phyloP scores from a whole-genome alignment of 2,888 invertebrate species.

The Aleiodes testaceus region DNA sequence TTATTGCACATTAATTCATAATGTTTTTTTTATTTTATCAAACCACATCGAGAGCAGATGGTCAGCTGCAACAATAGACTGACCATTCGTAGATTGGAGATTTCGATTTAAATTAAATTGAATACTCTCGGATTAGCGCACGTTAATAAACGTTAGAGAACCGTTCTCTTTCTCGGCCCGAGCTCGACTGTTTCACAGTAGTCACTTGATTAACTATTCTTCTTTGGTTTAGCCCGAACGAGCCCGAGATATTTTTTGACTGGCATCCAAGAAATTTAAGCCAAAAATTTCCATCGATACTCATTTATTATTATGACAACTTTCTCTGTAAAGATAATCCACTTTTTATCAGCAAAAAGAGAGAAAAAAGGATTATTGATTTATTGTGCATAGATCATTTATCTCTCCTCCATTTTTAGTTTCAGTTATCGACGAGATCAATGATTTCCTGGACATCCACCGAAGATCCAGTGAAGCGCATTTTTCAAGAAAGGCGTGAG shows the following conservation, averaged over 20 bases:
- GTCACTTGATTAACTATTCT: conserved; percentile 59
- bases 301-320: neutral
- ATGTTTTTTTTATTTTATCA: neutral
- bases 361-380: too few relatives aligned
- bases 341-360: too few relatives aligned
- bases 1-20: conserved; percentile 12
- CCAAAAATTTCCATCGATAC: conserved; percentile 5
- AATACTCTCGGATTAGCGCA: conserved; percentile 50
- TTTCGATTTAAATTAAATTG: neutral
- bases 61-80: conserved; percentile 3
- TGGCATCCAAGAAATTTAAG: conserved; percentile 48
- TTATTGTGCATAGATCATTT: too few relatives aligned
- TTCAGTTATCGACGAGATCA: neutral
- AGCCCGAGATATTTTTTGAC: conserved; percentile 61
- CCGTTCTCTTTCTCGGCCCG: conserved; percentile 64
- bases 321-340: too few relatives aligned
- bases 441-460: conserved; percentile 55
- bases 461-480: conserved; percentile 60
- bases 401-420: too few relatives aligned
- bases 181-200: conserved; percentile 62
- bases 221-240: conserved; percentile 58
- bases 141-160: conserved; percentile 38
- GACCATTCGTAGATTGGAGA: neutral
- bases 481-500: conserved; percentile 55
- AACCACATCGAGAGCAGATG: neutral